These are phyloP conservation scores for Drosophila asahinai DNA, from an alignment of 1,140 invertebrate species.

Conservation along the genomic window DNA sequence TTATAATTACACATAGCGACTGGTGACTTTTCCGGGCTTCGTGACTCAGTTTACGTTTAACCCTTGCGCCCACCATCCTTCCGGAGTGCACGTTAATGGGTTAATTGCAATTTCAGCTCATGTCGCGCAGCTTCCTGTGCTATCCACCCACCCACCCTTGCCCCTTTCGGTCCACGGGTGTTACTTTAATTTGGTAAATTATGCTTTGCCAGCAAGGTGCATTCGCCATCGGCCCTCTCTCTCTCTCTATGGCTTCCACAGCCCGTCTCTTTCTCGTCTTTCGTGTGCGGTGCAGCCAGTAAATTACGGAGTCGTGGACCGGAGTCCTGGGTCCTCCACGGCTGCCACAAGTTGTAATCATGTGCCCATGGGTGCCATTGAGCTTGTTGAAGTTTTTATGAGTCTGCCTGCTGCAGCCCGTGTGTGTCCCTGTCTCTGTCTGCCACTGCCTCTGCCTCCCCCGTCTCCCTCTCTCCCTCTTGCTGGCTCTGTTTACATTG, in stretches of 20 bases:
- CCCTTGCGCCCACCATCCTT: constrained; percentile 1
- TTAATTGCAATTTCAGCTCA: constrained; percentile 72
- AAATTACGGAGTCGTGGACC: constrained; percentile 55
- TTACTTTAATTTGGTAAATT: constrained; percentile 79
- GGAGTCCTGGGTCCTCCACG: constrained; percentile 39
- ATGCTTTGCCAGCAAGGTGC: constrained; percentile 73
- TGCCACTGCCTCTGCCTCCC: neutral
- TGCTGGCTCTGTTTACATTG: constrained; percentile 57
- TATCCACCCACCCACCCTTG: neutral
- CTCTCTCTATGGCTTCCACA: neutral
- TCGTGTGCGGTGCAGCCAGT: constrained; percentile 50
- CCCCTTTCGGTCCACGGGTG: constrained; percentile 16
- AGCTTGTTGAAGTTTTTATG: constrained; percentile 81
- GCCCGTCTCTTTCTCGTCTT: neutral
- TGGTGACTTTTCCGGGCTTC: constrained; percentile 8
- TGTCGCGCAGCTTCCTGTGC: constrained; percentile 50
- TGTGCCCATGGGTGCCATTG: constrained; percentile 78
- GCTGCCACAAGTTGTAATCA: constrained; percentile 75
- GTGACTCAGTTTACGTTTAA: constrained; percentile 22
- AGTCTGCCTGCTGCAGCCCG: constrained; percentile 62
- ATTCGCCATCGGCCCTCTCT: constrained; percentile 7
- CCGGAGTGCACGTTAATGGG: constrained; percentile 52
- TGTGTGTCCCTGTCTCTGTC: constrained; percentile 2
- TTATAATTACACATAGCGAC: neutral
- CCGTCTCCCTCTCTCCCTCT: constrained; percentile 2